A percentile compares a stretch with the other conserved stretches of the same genome.
Conservation (phyloP, 2,888 invertebrate species). For the Junonia oenone region DNA sequence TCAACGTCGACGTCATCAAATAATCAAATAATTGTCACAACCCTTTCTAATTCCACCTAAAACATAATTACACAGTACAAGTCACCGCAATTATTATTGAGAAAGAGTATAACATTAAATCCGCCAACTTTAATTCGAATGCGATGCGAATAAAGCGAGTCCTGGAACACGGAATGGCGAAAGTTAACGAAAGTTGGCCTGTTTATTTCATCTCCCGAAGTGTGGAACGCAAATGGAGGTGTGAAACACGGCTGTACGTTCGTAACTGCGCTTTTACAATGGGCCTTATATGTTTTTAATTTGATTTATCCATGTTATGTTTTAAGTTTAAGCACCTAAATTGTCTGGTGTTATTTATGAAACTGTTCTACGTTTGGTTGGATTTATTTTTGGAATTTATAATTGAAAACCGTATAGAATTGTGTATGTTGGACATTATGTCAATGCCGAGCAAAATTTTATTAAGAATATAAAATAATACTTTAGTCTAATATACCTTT, state of each 20-base stretch:
- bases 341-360: neutral
- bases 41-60: neutral
- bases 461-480: too few species aligned
- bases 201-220: slow-evolving; percentile 61
- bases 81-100: slow-evolving; percentile 35
- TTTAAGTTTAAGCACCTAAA: neutral
- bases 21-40: neutral
- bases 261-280: slow-evolving; percentile 21
- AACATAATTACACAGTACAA: slow-evolving; percentile 17
- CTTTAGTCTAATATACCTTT: too few species aligned
- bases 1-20: too few species aligned
- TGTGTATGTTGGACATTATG: too few species aligned
- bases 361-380: neutral
- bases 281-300: slow-evolving; percentile 6
- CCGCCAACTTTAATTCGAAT: slow-evolving; percentile 52
- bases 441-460: too few species aligned
- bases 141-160: slow-evolving; percentile 47
- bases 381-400: too few species aligned
- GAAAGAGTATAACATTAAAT: slow-evolving; percentile 44
- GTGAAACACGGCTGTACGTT: slow-evolving; percentile 44
- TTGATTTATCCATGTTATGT: neutral
- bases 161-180: slow-evolving; percentile 52
- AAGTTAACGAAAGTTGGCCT: slow-evolving; percentile 67
- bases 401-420: too few species aligned
- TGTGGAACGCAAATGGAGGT: slow-evolving; percentile 53